These are phyloP conservation scores for Austrofundulus limnaeus DNA, from an alignment of 2,113 vertebrate genomes.

Conservation along the genomic window DNA sequence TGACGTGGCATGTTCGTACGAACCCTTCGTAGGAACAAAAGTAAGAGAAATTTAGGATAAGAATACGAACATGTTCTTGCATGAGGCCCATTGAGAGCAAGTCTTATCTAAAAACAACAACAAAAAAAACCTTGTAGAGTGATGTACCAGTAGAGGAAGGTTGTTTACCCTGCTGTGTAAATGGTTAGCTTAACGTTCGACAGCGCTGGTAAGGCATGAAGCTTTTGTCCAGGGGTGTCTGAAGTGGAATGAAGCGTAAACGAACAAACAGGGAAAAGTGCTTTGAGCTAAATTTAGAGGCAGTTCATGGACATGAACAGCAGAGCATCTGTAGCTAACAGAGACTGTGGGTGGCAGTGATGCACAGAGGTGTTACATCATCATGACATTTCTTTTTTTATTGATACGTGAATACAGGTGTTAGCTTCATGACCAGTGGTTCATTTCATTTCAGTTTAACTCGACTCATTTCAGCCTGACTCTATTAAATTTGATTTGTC, in stretches of 20 bases:
- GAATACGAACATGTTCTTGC: too few relatives aligned
- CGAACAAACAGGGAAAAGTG: conserved; percentile 25
- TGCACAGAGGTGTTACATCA: neutral
- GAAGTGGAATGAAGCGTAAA: conserved; percentile 9
- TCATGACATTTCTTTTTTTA: neutral
- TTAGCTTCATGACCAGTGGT: too few relatives aligned
- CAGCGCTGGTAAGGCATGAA: too few relatives aligned
- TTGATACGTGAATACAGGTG: neutral
- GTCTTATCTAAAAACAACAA: conserved; percentile 24
- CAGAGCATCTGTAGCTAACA: conserved; percentile 12
- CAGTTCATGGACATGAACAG: conserved; percentile 7
- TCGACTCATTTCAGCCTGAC: too few relatives aligned
- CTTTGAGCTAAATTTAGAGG: conserved; percentile 52
- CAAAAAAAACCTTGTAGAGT: neutral
- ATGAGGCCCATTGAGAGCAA: neutral
- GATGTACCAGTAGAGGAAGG: neutral
- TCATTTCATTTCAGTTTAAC: too few relatives aligned
- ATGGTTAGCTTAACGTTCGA: neutral
- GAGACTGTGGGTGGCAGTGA: neutral
- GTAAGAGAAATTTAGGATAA: too few relatives aligned
- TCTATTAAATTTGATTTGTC: too few relatives aligned
- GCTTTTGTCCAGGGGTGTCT: neutral
- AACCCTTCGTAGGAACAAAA: too few relatives aligned
- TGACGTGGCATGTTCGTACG: too few relatives aligned
- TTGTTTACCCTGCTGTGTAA: neutral